phyloP scores from a whole-genome alignment of 2,797 vertebrate genomes.

The Onychomys torridus region DNA sequence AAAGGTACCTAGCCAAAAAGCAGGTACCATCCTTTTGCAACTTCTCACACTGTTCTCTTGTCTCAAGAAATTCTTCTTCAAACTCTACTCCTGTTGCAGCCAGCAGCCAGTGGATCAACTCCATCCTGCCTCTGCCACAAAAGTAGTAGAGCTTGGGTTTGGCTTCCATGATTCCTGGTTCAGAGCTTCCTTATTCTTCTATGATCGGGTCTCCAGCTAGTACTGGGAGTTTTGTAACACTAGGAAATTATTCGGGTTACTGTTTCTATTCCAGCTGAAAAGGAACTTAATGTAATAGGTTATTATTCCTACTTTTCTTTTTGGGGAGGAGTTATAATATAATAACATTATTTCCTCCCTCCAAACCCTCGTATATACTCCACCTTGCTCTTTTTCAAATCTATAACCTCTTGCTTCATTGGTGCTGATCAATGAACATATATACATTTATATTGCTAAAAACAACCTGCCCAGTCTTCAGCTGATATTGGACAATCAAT shows the following conservation, averaged over 20 bases:
- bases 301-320: not conserved
- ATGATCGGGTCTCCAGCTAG: too few species aligned
- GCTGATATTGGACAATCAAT: too few species aligned
- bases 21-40: slow-evolving; percentile 87
- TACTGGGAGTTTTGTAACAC: not conserved
- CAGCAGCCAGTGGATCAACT: slow-evolving; percentile 94
- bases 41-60: slow-evolving; percentile 88
- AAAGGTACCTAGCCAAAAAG: slow-evolving; percentile 88
- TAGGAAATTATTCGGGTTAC: not conserved
- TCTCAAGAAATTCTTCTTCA: slow-evolving; percentile 90
- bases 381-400: not conserved
- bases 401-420: not conserved
- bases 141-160: slow-evolving; percentile 92
- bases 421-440: not conserved
- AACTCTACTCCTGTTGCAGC: slow-evolving; percentile 93
- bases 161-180: slow-evolving; percentile 87
- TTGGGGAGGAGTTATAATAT: not conserved
- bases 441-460: not conserved
- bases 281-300: not conserved
- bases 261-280: not conserved
- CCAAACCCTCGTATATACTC: not conserved
- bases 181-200: slow-evolving; percentile 66
- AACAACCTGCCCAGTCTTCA: not conserved
- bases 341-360: not conserved
- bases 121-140: slow-evolving; percentile 93